Conservation (phyloP, 2,797 vertebrate species). For the Lutjanus argentimaculatus region DNA sequence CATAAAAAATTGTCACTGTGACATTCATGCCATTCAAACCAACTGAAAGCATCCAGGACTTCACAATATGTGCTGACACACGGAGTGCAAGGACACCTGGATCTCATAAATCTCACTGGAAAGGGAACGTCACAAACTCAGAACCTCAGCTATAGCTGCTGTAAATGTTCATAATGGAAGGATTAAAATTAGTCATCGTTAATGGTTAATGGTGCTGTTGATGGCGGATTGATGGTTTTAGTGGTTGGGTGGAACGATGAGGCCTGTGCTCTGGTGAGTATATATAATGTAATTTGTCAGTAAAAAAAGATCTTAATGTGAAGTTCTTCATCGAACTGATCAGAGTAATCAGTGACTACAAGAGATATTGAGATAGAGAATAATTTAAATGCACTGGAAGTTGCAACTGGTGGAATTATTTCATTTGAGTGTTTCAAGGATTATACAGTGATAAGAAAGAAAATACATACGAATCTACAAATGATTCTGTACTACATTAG, state of each 20-base stretch:
- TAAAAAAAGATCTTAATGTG: background rate
- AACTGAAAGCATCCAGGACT: slow-evolving; percentile 24
- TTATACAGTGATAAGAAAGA: background rate
- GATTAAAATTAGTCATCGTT: slow-evolving; percentile 3
- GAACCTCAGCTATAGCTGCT: slow-evolving; percentile 6
- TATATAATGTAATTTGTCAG: background rate
- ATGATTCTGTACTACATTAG: background rate
- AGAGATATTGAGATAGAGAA: background rate
- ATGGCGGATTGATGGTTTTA: slow-evolving; percentile 28
- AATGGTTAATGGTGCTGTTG: slow-evolving; percentile 30
- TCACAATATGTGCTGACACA: slow-evolving; percentile 29
- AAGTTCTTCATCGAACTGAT: background rate
- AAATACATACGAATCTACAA: background rate
- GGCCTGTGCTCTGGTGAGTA: slow-evolving; percentile 2
- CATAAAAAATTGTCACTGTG: slow-evolving; percentile 20
- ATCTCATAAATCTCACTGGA: background rate
- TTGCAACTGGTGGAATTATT: background rate
- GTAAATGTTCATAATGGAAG: background rate
- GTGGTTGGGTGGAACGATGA: background rate
- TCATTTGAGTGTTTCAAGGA: background rate
- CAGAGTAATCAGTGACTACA: background rate
- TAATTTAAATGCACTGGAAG: background rate
- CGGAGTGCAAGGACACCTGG: slow-evolving; percentile 21
- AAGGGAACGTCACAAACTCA: slow-evolving; percentile 18
- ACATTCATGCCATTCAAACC: slow-evolving; percentile 41